These are phyloP conservation scores for Perca fluviatilis DNA, from an alignment of 2,113 vertebrate genomes.

Conservation along the genomic window DNA sequence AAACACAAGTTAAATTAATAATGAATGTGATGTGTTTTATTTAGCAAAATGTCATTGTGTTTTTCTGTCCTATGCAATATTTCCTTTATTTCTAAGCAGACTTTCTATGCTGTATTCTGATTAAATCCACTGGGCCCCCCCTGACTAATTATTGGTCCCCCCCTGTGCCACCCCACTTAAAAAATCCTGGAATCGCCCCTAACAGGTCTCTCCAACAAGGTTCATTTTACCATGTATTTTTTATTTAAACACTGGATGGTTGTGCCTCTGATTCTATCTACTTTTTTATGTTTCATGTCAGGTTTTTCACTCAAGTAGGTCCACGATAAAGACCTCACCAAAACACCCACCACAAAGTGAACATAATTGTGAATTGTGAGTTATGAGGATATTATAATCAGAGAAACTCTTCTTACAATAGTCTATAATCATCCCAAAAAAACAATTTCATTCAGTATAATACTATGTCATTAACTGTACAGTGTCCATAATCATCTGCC, in stretches of 20 bases:
- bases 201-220: background rate
- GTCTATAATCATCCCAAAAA: background rate
- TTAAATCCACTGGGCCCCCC: too few relatives aligned
- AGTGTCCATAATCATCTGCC: conserved; percentile 37
- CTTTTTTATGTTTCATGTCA: background rate
- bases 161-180: too few relatives aligned
- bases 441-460: conserved; percentile 32
- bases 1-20: too few relatives aligned
- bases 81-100: too few relatives aligned
- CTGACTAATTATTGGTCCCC: too few relatives aligned
- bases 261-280: background rate
- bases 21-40: too few relatives aligned
- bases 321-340: background rate
- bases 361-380: conserved; percentile 3
- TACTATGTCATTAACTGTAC: conserved; percentile 44
- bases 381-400: conserved; percentile 11
- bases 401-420: conserved; percentile 9
- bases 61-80: too few relatives aligned
- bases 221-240: background rate
- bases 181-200: too few relatives aligned
- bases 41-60: too few relatives aligned
- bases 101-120: too few relatives aligned
- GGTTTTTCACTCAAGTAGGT: background rate
- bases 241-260: background rate
- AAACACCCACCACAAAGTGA: background rate